Conservation (phyloP, 2,797 vertebrate genomes). For the Lithobates pipiens region DNA sequence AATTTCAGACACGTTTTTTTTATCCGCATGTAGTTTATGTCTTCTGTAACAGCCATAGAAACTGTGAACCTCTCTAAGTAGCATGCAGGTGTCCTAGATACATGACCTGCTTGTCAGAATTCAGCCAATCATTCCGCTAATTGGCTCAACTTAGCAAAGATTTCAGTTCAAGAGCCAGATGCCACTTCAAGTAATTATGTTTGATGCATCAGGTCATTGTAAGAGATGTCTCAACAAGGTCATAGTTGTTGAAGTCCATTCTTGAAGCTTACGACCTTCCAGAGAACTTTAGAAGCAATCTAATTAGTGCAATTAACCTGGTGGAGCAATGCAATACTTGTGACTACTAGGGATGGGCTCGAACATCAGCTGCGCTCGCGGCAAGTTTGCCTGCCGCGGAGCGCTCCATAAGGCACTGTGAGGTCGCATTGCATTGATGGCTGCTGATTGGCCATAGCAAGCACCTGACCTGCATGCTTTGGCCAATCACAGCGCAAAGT, state of each 20-base stretch:
- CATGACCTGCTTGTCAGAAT: constrained; percentile 5
- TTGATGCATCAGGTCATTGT: constrained; percentile 21
- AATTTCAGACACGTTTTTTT: neutral
- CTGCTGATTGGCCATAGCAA: no score
- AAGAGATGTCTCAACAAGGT: constrained; percentile 35
- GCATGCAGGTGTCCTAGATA: constrained; percentile 1
- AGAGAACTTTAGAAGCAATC: neutral
- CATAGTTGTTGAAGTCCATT: neutral
- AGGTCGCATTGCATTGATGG: no score
- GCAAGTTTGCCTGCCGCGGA: no score
- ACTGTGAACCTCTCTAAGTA: neutral
- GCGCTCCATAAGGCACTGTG: no score
- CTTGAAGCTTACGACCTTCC: constrained; percentile 32
- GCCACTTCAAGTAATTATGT: constrained; percentile 32
- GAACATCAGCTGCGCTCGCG: no score
- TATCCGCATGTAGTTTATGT: neutral
- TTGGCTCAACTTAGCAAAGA: constrained; percentile 16
- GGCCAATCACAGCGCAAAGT: no score
- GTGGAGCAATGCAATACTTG: neutral
- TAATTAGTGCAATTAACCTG: constrained; percentile 20
- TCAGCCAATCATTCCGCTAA: constrained; percentile 7
- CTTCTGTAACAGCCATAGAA: neutral
- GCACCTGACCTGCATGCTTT: no score
- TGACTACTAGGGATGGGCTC: neutral
- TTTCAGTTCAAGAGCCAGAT: constrained; percentile 21